phyloP scores from a whole-genome alignment of 2,888 invertebrate species.

The Hydrotaea diabolus region DNA sequence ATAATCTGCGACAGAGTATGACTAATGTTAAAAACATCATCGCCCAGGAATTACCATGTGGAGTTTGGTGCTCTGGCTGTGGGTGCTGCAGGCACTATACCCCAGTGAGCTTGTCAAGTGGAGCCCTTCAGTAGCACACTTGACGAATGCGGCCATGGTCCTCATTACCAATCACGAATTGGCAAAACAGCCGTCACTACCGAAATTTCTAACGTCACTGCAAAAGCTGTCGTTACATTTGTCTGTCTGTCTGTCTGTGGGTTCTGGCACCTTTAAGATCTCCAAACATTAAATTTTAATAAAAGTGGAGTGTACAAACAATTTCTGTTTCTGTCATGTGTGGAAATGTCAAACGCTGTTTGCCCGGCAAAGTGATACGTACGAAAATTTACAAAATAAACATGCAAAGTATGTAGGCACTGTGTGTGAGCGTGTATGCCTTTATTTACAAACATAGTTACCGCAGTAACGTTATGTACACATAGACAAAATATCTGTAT shows the following conservation, averaged over 20 bases:
- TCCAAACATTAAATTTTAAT: not conserved
- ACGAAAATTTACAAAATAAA: constrained; percentile 38
- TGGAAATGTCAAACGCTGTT: constrained; percentile 58
- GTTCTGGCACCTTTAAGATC: not conserved
- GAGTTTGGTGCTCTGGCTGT: too few species aligned
- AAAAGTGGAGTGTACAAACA: constrained; percentile 19
- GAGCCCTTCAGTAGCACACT: too few species aligned
- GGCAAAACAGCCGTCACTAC: too few species aligned
- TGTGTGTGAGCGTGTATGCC: not conserved
- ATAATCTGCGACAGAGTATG: too few species aligned
- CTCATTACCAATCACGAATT: too few species aligned
- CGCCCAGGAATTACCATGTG: too few species aligned
- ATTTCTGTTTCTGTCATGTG: constrained; percentile 32
- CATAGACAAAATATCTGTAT: constrained; percentile 26
- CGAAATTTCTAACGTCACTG: too few species aligned
- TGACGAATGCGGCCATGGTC: too few species aligned
- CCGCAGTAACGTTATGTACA: constrained; percentile 30
- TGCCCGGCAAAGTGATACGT: constrained; percentile 57
- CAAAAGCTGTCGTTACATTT: too few species aligned
- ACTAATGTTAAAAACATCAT: too few species aligned
- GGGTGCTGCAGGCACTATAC: too few species aligned
- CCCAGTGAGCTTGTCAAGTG: too few species aligned
- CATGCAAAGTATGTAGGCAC: constrained; percentile 45
- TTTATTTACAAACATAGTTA: constrained; percentile 43
- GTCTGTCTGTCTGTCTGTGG: not conserved